Conservation (phyloP, 2,113 vertebrate species). For the Myiopsitta monachus region DNA sequence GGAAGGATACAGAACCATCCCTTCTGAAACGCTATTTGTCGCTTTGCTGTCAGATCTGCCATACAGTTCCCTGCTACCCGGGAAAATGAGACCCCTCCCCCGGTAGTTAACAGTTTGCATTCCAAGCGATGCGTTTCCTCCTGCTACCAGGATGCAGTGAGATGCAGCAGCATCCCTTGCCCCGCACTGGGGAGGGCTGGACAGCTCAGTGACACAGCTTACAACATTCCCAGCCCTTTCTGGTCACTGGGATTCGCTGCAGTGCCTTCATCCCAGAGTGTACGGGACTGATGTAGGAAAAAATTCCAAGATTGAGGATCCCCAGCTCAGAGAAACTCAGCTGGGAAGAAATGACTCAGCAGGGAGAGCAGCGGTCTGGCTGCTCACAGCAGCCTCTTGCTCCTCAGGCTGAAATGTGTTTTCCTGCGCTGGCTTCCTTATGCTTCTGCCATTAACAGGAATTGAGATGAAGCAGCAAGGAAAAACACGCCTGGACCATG, state of each 20-base stretch:
- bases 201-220: background rate
- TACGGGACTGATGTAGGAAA: accelerated
- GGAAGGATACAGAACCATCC: background rate
- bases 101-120: background rate
- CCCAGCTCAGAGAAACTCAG: background rate
- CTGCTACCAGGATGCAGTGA: background rate
- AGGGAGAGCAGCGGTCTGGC: background rate
- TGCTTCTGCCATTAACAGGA: background rate
- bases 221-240: background rate
- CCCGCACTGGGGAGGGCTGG: accelerated
- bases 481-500: background rate
- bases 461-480: background rate
- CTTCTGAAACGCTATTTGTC: background rate
- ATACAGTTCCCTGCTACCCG: background rate
- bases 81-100: background rate
- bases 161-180: background rate
- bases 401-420: background rate
- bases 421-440: background rate
- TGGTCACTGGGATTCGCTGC: background rate
- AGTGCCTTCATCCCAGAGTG: accelerated
- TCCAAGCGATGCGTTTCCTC: background rate
- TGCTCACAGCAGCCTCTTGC: background rate
- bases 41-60: background rate
- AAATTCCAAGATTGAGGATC: accelerated
- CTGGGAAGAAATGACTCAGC: background rate